Conservation (phyloP, 2,888 invertebrate genomes). For the Drosophila limbata region DNA sequence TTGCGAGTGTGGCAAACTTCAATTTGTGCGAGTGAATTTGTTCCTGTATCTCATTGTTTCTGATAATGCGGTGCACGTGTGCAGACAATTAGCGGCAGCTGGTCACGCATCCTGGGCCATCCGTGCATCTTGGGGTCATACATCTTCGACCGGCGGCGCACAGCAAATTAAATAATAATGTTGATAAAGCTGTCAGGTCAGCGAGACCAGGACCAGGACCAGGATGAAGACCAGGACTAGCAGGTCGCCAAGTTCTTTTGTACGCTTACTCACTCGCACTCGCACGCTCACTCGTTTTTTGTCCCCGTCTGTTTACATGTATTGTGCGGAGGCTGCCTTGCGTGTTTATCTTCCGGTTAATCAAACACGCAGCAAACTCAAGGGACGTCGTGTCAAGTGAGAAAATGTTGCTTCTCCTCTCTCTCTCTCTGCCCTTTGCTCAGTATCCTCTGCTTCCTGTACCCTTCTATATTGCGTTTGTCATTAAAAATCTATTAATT, state of each 20-base stretch:
- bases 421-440: neutral
- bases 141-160: conserved; percentile 38
- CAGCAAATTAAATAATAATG: conserved; percentile 78
- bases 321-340: conserved; percentile 55
- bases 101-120: conserved; percentile 54
- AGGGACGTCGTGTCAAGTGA: conserved; percentile 59
- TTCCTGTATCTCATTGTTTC: conserved; percentile 42
- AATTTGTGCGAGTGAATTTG: conserved; percentile 15
- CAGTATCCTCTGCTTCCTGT: neutral
- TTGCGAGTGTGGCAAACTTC: conserved; percentile 14
- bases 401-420: conserved; percentile 30
- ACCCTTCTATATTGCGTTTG: conserved; percentile 51
- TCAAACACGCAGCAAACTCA: conserved; percentile 76
- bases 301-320: conserved; percentile 11
- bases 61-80: conserved; percentile 64
- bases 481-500: conserved; percentile 83
- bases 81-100: conserved; percentile 70
- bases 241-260: conserved; percentile 1
- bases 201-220: neutral
- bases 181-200: conserved; percentile 67
- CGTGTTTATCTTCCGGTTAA: conserved; percentile 82
- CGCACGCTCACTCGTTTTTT: neutral
- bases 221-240: conserved; percentile 1
- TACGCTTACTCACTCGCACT: neutral
- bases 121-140: conserved; percentile 41